Percentiles rank a stretch among this genome's conserved stretches.
Evolutionary conservation across 1,140 invertebrate genomes (phyloP).

Genomic region (Caenorhabditis inopinata): DNA sequence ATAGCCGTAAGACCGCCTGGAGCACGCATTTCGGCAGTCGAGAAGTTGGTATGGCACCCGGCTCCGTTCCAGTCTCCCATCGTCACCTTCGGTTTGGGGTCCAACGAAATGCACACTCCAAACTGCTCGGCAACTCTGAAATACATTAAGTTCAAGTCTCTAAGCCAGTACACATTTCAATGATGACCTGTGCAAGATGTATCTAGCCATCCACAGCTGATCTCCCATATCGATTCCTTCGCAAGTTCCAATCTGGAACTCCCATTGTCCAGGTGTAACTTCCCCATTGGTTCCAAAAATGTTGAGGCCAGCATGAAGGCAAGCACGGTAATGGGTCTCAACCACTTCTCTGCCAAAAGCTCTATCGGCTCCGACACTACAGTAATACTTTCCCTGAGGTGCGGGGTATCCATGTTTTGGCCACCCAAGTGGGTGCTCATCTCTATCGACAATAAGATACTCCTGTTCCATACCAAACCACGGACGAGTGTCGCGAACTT

Average conservation of each 20-base stretch:
- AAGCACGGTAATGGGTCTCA: conserved; percentile 77
- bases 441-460: conserved; percentile 83
- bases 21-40: conserved; percentile 80
- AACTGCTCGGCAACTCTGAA: conserved; percentile 74
- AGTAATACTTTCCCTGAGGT: conserved; percentile 81
- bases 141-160: not conserved
- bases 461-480: conserved; percentile 93
- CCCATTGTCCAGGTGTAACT: conserved; percentile 77
- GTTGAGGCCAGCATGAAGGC: conserved; percentile 82
- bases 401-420: conserved; percentile 87
- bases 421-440: conserved; percentile 86
- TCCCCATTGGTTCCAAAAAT: conserved; percentile 86
- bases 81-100: conserved; percentile 28
- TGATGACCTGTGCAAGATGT: conserved; percentile 73
- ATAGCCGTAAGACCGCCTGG: conserved; percentile 69
- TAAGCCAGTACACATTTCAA: no score
- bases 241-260: conserved; percentile 71
- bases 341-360: conserved; percentile 87
- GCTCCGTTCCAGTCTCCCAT: conserved; percentile 81
- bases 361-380: conserved; percentile 86
- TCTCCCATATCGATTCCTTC: conserved; percentile 81
- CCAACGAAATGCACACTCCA: conserved; percentile 14
- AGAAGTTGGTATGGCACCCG: conserved; percentile 83
- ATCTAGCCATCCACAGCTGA: conserved; percentile 84
- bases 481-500: conserved; percentile 74